Conservation (phyloP, 1,140 invertebrate genomes). For the Lasioglossum albipes region DNA sequence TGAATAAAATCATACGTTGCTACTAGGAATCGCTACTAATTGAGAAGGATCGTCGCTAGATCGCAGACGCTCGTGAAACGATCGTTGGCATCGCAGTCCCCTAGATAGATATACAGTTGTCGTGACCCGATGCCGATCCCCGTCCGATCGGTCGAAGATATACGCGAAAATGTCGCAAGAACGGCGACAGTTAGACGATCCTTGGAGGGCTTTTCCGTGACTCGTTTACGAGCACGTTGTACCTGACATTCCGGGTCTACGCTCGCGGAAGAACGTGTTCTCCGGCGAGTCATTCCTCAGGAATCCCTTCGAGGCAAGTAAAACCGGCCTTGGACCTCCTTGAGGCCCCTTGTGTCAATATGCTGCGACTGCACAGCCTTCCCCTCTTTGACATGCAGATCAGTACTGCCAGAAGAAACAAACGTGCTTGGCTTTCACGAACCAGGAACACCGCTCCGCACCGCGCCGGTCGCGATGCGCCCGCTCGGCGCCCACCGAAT, state of each 20-base stretch:
- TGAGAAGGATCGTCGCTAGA: background rate
- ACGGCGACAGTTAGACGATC: conserved; percentile 41
- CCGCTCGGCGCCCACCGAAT: background rate
- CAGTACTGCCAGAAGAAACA: conserved; percentile 27
- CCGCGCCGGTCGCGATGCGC: background rate
- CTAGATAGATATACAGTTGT: conserved; percentile 45
- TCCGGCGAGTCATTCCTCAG: conserved; percentile 44
- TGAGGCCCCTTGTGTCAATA: conserved; percentile 49
- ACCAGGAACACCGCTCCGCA: background rate
- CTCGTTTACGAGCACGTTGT: conserved; percentile 51
- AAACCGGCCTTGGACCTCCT: conserved; percentile 52
- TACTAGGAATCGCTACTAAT: too few relatives aligned
- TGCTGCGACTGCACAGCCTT: conserved; percentile 27
- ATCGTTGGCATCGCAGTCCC: conserved; percentile 4
- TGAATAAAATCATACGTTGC: too few relatives aligned
- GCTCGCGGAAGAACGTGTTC: conserved; percentile 51
- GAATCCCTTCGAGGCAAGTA: conserved; percentile 48
- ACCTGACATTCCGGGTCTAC: conserved; percentile 40
- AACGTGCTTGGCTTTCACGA: conserved; percentile 39
- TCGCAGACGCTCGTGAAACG: background rate
- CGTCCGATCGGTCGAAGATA: conserved; percentile 10
- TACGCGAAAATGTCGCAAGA: conserved; percentile 42
- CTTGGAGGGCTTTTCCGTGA: conserved; percentile 35
- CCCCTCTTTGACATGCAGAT: conserved; percentile 51
- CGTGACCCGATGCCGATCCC: conserved; percentile 23